These are phyloP conservation scores for Crotalus tigris DNA, from an alignment of 2,113 vertebrate genomes.

Conservation along the genomic window DNA sequence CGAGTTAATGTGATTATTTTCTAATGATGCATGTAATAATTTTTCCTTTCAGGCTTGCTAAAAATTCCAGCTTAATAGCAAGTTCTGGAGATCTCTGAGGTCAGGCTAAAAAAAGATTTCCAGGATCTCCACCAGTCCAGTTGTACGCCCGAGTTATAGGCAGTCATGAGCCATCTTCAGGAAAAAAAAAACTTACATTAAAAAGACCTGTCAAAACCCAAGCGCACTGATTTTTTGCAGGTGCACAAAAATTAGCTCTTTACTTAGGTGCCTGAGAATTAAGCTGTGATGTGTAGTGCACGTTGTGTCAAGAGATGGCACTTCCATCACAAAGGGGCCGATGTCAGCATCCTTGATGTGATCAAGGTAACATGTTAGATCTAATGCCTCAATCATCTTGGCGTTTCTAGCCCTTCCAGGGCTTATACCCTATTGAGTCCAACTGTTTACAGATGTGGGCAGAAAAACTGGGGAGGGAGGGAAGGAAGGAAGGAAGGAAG, in stretches of 20 bases:
- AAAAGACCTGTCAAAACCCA: neutral
- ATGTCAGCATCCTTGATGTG: fast-evolving
- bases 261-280: neutral
- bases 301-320: neutral
- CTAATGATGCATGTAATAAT: neutral
- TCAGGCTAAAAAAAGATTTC: neutral
- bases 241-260: neutral
- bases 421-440: neutral
- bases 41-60: neutral
- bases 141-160: neutral
- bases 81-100: neutral
- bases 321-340: neutral
- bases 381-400: neutral
- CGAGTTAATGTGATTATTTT: neutral
- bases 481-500: neutral
- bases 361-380: neutral
- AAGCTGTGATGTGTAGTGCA: fast-evolving
- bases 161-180: neutral
- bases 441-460: neutral
- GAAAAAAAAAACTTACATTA: neutral
- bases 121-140: neutral
- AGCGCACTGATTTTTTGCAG: neutral
- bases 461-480: neutral
- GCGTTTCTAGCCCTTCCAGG: neutral
- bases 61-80: neutral